Evolutionary conservation across 2,113 vertebrate species (phyloP).

Genomic region (Tachysurus vachellii): DNA sequence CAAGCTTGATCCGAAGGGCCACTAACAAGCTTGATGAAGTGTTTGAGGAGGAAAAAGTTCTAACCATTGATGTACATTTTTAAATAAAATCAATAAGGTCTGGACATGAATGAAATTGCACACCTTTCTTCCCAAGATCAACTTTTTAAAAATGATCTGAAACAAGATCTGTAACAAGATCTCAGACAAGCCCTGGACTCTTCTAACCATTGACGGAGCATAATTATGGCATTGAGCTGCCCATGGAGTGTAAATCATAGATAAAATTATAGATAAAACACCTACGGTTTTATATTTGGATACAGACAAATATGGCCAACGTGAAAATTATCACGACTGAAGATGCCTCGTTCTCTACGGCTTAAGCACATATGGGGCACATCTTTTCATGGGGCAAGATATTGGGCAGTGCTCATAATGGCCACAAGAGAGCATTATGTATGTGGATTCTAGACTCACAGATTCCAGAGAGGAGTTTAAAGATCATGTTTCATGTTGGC

Average conservation of each 20-base stretch:
- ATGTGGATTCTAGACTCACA: no score
- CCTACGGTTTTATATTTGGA: neutral
- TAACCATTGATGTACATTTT: neutral
- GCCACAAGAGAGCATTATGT: neutral
- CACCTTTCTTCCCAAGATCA: neutral
- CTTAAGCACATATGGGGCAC: conserved; percentile 60
- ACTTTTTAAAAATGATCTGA: neutral
- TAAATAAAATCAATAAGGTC: neutral
- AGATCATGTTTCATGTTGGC: neutral
- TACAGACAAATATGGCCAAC: conserved; percentile 31
- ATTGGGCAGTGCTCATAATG: neutral
- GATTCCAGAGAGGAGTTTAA: neutral
- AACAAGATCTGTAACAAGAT: neutral
- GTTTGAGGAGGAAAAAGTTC: neutral
- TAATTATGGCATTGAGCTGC: neutral
- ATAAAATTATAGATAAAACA: neutral
- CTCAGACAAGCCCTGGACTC: neutral
- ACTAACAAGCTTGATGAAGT: neutral
- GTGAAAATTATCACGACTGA: conserved; percentile 84
- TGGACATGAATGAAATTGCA: neutral
- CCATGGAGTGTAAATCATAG: neutral
- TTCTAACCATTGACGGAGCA: neutral
- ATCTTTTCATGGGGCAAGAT: conserved; percentile 69
- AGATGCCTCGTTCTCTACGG: conserved; percentile 81
- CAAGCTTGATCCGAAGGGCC: neutral